phyloP scores from a whole-genome alignment of 1,140 invertebrate genomes.

The Solen grandis region DNA sequence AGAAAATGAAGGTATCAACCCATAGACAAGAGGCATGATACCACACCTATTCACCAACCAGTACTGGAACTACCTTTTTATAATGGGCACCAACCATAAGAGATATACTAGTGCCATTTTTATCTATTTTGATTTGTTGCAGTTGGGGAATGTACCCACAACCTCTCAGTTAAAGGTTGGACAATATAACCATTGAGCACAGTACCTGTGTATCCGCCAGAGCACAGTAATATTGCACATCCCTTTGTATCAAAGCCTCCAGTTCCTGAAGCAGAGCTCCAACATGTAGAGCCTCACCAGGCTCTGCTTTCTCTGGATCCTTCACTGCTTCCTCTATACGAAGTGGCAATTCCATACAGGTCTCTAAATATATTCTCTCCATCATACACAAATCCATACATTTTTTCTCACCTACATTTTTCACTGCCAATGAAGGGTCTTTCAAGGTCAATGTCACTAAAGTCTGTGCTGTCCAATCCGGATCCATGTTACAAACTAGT shows the following conservation, averaged over 20 bases:
- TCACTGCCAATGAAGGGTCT: constrained; percentile 11
- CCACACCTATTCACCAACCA: not conserved
- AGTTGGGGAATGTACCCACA: too few species aligned
- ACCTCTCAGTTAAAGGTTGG: not conserved
- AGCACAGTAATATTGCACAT: constrained; percentile 30
- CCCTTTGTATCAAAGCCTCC: constrained; percentile 21
- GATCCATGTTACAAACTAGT: constrained; percentile 22
- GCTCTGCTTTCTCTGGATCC: not conserved
- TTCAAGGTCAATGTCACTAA: constrained; percentile 49
- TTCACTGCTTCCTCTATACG: not conserved
- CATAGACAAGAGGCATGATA: too few species aligned
- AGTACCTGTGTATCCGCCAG: constrained; percentile 19
- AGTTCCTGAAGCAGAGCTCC: constrained; percentile 15
- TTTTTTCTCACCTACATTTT: not conserved
- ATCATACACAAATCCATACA: not conserved
- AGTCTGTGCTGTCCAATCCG: constrained; percentile 44
- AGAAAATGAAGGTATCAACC: too few species aligned
- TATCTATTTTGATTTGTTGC: not conserved
- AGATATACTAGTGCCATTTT: not conserved
- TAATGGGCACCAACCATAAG: not conserved
- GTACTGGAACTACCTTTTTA: not conserved
- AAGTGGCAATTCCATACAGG: constrained; percentile 16
- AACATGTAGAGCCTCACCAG: constrained; percentile 19
- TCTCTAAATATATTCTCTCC: constrained; percentile 19
- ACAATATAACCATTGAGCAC: too few species aligned